Evolutionary conservation across 2,113 vertebrate genomes (phyloP), one percentile per base, ranked within the genome.

Genomic region (Brachirus orientalis): DNA sequence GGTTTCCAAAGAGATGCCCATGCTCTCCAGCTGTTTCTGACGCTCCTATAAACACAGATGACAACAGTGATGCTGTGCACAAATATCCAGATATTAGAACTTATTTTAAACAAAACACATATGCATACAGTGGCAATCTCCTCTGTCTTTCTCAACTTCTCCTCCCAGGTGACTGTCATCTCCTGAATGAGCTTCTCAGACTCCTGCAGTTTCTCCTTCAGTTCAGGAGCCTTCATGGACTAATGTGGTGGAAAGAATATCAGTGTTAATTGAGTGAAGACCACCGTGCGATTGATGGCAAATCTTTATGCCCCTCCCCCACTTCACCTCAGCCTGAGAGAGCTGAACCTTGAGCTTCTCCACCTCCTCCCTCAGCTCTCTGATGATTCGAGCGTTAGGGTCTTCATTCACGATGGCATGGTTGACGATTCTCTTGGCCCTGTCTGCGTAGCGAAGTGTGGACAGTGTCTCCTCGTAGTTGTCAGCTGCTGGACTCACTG

Each of bases 391-490:
- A 14, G 98, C 98, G 0, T 98, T 99, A 66, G 98, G 98, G 81
- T 99, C 98, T 85, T 99, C 97, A 3, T 99, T 99, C 59, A 99
- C 96, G 10, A 99, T 84, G 0, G 98, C 98, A 1, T 99, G 98
- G 79, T 99, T 99, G 59, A 98, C 95, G 7, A 99, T 99, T 56
- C 98, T 94, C 81, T 99, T 99, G 65, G 97, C 98, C 64, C 97
- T 93, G 87, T 99, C 98, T 3, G 98, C 98, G 0, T 99, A 99
- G 63, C 98, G 94, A 20, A 99, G 86, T 0, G 97, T 99, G 56
- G 97, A 99, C 12, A 99, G 92, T 0, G 97, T 99, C 92, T 99
- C 98, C 84, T 99, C 98, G 0, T 99, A 99, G 86, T 99, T 99
- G 84, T 99, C 98, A 2, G 96, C 98, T 4, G 98, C 93, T 8